Evolutionary conservation across 2,113 vertebrate genomes (phyloP).

Genomic region (Lepidiolamprologus cunningtoni): DNA sequence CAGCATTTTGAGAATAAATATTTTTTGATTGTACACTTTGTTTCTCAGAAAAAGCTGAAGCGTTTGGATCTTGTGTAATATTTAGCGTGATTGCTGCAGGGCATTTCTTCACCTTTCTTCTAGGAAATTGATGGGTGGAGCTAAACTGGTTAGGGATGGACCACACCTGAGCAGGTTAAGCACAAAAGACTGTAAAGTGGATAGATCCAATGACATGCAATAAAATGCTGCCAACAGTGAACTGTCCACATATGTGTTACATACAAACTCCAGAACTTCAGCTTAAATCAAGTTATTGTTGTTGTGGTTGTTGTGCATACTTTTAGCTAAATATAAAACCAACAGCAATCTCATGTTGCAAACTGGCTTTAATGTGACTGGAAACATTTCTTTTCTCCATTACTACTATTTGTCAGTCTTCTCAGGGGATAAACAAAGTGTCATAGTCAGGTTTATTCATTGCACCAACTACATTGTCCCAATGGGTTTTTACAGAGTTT

Average conservation of each 20-base stretch:
- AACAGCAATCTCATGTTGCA: background rate
- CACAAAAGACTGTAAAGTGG: background rate
- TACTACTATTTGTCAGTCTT: background rate
- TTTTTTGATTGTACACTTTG: background rate
- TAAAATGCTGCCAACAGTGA: background rate
- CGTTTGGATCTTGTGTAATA: background rate
- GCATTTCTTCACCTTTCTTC: background rate
- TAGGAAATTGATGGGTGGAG: background rate
- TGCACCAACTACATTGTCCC: background rate
- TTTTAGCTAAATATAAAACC: background rate
- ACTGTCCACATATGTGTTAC: background rate
- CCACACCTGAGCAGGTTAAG: background rate
- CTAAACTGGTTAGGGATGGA: background rate
- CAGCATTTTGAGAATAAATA: background rate
- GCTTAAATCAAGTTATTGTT: background rate
- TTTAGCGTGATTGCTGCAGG: background rate
- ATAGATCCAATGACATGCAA: background rate
- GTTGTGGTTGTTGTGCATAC: background rate
- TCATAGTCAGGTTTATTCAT: background rate
- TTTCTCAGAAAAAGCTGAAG: background rate
- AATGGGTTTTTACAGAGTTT: background rate
- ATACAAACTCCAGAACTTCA: background rate
- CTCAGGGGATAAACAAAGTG: background rate
- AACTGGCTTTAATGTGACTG: background rate
- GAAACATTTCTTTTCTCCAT: background rate